Evolutionary conservation across 2,113 vertebrate genomes (phyloP).

Genomic region (Myrmecobius fasciatus): DNA sequence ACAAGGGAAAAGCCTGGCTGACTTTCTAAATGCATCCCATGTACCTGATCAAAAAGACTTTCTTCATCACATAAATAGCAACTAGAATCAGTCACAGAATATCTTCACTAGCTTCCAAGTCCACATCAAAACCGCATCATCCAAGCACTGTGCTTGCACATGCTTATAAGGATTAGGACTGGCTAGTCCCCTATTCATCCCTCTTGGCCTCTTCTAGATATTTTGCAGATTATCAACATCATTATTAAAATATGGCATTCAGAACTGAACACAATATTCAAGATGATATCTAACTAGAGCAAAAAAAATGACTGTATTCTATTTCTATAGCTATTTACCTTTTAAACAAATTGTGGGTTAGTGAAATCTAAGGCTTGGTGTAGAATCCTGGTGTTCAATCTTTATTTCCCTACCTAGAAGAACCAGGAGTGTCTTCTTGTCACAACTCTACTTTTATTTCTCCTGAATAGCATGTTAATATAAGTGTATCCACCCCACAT

Average conservation of each 20-base stretch:
- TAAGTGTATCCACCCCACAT: neutral
- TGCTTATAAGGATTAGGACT: neutral
- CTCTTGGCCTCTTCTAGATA: neutral
- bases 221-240: neutral
- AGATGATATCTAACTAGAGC: neutral
- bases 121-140: neutral
- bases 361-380: neutral
- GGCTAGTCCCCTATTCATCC: neutral
- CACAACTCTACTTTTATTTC: neutral
- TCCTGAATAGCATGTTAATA: neutral
- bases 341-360: neutral
- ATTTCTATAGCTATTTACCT: neutral
- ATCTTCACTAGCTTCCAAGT: neutral
- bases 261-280: neutral
- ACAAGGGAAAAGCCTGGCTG: too few species aligned
- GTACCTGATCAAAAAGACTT: neutral
- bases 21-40: neutral
- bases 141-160: neutral
- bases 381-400: neutral
- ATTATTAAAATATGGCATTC: neutral
- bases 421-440: neutral
- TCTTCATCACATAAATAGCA: neutral
- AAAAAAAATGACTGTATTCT: neutral
- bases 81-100: neutral
- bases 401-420: neutral